phyloP scores from a whole-genome alignment of 2,888 invertebrate genomes.

The Dynastes grantii region DNA sequence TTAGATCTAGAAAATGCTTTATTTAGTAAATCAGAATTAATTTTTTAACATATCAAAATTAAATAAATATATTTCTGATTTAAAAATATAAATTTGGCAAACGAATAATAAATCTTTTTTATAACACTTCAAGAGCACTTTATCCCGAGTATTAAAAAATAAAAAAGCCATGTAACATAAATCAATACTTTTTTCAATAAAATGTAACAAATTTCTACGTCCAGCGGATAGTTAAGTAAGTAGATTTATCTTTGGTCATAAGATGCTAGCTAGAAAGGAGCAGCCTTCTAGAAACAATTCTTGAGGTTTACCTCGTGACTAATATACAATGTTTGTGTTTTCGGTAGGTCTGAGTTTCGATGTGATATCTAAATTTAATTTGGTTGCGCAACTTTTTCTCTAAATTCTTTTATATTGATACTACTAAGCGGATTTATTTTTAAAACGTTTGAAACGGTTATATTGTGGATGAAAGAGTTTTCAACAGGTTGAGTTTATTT shows the following conservation, averaged over 20 bases:
- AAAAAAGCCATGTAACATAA: too few relatives aligned
- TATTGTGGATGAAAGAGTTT: not conserved
- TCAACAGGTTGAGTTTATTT: not conserved
- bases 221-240: too few relatives aligned
- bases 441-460: not conserved
- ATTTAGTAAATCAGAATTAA: too few relatives aligned
- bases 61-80: too few relatives aligned
- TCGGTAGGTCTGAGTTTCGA: not conserved
- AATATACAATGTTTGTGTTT: not conserved
- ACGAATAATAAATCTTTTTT: not conserved
- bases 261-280: not conserved
- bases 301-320: not conserved
- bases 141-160: too few relatives aligned
- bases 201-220: too few relatives aligned
- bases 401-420: not conserved
- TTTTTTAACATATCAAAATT: too few relatives aligned
- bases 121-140: too few relatives aligned
- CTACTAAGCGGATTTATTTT: not conserved
- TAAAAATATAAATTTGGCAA: not conserved
- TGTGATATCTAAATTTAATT: constrained; percentile 1
- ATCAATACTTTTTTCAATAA: too few relatives aligned
- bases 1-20: too few relatives aligned
- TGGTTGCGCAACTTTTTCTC: not conserved
- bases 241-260: too few relatives aligned
- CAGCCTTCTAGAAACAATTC: constrained; percentile 1